Evolutionary conservation across 2,888 invertebrate genomes (phyloP), one percentile per base, ranked within the genome.

Genomic region (Apotomis turbidana): DNA sequence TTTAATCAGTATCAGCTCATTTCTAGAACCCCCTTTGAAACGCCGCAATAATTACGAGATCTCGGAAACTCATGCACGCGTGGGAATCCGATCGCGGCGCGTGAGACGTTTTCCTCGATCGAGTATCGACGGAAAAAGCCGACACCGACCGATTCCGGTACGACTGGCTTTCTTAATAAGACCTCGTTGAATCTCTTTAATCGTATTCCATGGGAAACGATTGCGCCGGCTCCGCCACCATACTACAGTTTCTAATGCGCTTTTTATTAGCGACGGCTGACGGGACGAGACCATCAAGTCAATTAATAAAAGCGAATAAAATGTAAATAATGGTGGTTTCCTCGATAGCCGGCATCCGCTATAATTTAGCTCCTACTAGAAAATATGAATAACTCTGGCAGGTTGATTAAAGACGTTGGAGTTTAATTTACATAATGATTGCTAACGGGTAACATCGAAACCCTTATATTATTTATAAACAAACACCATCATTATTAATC

Each of bases 81-180:
- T 93, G 92, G 91, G 93, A 92, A 91, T 87, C 79, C 81, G 85
- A 87, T 87, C 85, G 86, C 81, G 88, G 85, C 83, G 85, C 87
- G 85, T 87, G 89, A 87, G 88, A 88, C 83, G 86, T 87, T 91
- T 90, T 88, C 87, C 83, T 84, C 83, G 83, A 81, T 79, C 76
- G 78, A 79, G 79, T 80, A 78, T 78, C 81, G 75, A 71, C 77
- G 87, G 89, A 87, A 90, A 89, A 86, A 87, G 85, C 79, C 78
- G 85, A 81, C 79, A 79, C 78, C 81, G 76, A 74, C 71, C 75
- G 78, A 83, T 83, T 83, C 85, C 82, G 83, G 80, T 79, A 74
- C 77, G 79, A 83, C 85, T 82, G 80, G 83, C 87, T 88, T 89
- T 88, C 88, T 86, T 85, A 79, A 80, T 81, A 75, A 75, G 80